Conservation (phyloP, 2,113 vertebrate species). For the Opisthocomus hoazin region DNA sequence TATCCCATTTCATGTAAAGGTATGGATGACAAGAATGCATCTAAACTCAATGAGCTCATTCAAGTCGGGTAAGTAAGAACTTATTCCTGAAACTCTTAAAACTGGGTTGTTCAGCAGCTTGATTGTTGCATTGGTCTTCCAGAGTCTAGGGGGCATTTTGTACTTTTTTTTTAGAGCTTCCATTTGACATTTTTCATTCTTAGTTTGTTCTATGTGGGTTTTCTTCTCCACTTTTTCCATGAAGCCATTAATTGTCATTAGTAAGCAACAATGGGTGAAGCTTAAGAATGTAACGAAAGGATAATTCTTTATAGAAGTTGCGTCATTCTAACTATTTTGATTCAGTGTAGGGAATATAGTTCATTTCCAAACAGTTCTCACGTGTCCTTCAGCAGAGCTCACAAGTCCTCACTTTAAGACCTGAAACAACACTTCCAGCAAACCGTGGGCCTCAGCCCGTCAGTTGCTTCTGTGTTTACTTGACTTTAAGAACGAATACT, state of each 20-base stretch:
- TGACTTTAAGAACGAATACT: neutral
- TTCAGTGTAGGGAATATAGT: neutral
- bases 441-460: neutral
- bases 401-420: neutral
- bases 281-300: neutral
- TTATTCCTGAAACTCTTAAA: neutral
- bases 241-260: neutral
- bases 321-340: neutral
- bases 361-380: neutral
- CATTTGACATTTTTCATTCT: neutral
- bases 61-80: constrained; percentile 87
- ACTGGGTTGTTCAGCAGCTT: neutral
- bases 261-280: neutral
- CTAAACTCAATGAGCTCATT: constrained; percentile 96
- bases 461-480: neutral
- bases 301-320: neutral
- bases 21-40: constrained; percentile 97
- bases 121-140: neutral
- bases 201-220: neutral
- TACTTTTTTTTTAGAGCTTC: neutral
- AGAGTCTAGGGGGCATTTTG: neutral
- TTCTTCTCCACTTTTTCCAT: neutral
- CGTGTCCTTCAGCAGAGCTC: neutral
- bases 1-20: constrained; percentile 74
- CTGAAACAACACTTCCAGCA: neutral